phyloP scores from a whole-genome alignment of 2,797 vertebrate genomes.

The Syngnathus acus region DNA sequence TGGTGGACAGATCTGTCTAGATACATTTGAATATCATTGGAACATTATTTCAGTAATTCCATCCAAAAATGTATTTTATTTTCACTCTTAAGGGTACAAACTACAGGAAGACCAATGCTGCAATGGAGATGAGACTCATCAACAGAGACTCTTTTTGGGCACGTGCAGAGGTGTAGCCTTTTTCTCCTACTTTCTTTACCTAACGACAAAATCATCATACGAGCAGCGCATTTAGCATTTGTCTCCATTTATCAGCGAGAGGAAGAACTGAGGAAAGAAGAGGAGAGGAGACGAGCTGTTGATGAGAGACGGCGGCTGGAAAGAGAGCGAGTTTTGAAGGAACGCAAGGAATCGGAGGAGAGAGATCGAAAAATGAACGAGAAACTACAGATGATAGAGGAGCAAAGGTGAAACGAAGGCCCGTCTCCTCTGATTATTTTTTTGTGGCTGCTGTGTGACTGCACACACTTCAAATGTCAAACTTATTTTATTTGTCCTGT shows the following conservation, averaged over 20 bases:
- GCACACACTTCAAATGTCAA: neutral
- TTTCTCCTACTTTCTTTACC: neutral
- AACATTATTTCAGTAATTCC: no score
- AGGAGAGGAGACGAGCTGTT: conserved; percentile 59
- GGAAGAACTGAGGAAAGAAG: conserved; percentile 72
- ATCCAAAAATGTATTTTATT: neutral
- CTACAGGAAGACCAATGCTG: conserved; percentile 83
- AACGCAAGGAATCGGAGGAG: conserved; percentile 68
- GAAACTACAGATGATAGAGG: conserved; percentile 71
- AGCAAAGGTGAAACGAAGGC: conserved; percentile 60
- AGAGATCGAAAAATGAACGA: conserved; percentile 75
- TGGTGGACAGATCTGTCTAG: neutral
- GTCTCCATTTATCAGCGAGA: conserved; percentile 59
- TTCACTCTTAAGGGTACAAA: conserved; percentile 73
- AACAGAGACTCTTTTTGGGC: conserved; percentile 86
- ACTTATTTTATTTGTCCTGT: neutral
- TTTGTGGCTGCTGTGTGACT: neutral
- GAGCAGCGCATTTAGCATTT: neutral
- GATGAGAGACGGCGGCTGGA: conserved; percentile 71
- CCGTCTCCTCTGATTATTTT: neutral
- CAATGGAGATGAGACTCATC: conserved; percentile 79
- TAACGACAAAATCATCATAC: no score
- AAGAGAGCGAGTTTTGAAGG: conserved; percentile 65
- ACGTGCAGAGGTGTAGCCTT: conserved; percentile 73
- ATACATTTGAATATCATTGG: neutral